Evolutionary conservation across 1,140 invertebrate species (phyloP), one percentile per base, ranked within the genome.

Genomic region (Cataglyphis hispanica): DNA sequence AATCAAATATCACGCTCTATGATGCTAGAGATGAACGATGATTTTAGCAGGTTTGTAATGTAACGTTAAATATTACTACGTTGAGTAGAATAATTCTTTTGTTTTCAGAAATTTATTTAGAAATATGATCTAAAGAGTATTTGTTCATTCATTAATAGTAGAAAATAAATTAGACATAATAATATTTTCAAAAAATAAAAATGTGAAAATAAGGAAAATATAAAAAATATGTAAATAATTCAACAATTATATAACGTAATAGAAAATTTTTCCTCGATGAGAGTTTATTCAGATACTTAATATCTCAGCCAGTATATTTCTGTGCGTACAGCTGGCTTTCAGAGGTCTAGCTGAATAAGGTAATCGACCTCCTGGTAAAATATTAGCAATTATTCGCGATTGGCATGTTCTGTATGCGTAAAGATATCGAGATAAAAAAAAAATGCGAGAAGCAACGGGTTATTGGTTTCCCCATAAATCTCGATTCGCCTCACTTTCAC

Each of bases 401-500:
- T 37, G 46, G 43, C n/a, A 37, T n/a, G 46, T 67, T 37, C 46
- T 69, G 25, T 67, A 40, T 31, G 76, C 63, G 31, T 67, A 40
- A 56, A 67, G 76, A 67, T 43, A 56, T 66, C 31, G 22, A 16
- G 63, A 69, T 56, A 34, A 27, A 46, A 67, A 31, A 31, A 78
- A 80, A 80, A 40, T 67, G 46, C 31, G 46, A 66, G 43, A 46
- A 80, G 43, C 31, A 22, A 25, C 63, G 37, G 58, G 64, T 19
- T 53, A 43, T 76, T 83, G 46, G 53, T 19, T 64, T 43, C 69
- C 53, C 53, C 22, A 76, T 90, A 90, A 90, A 89, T 89, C 81
- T 83, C 58, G 86, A 83, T 87, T 87, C 66, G 86, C 67, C 74
- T 85, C 86, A 61, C 85, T 89, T 90, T 90, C 85, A 77, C 87